Evolutionary conservation across 1,140 invertebrate species (phyloP).

Genomic region (Amphibalanus amphitrite): DNA sequence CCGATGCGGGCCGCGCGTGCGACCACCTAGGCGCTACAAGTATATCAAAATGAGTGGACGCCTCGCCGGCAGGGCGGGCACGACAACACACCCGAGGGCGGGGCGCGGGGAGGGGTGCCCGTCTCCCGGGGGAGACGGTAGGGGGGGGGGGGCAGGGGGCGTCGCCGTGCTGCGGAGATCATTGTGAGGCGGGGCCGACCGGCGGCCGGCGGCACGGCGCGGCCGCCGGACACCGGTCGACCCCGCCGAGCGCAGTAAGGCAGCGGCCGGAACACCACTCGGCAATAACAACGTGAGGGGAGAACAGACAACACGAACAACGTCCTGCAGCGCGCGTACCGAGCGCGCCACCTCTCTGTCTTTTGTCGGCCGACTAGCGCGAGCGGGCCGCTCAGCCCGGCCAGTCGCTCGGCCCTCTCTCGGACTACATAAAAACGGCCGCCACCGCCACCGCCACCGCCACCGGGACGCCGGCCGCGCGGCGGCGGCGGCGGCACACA

Average conservation of each 20-base stretch:
- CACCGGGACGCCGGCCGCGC: too few species aligned
- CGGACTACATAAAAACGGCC: background rate
- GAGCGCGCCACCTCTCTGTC: background rate
- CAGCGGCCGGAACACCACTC: background rate
- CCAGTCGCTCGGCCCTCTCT: too few species aligned
- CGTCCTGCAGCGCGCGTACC: too few species aligned
- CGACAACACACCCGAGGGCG: background rate
- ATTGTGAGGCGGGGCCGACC: background rate
- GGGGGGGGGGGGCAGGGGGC: too few species aligned
- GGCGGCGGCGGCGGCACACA: background rate
- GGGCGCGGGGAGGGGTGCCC: too few species aligned
- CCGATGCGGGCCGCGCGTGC: background rate
- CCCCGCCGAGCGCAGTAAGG: background rate
- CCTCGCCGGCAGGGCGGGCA: background rate
- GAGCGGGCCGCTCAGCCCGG: too few species aligned
- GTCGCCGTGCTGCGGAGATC: background rate
- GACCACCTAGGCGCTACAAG: background rate
- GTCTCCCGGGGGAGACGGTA: too few species aligned
- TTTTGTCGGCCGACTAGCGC: background rate
- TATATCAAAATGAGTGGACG: constrained; percentile 1
- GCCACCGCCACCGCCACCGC: too few species aligned
- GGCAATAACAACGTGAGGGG: background rate
- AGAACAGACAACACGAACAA: background rate
- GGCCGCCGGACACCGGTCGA: too few species aligned
- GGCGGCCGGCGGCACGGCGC: too few species aligned